phyloP scores from a whole-genome alignment of 2,113 vertebrate genomes.

The Kryptolebias marmoratus region DNA sequence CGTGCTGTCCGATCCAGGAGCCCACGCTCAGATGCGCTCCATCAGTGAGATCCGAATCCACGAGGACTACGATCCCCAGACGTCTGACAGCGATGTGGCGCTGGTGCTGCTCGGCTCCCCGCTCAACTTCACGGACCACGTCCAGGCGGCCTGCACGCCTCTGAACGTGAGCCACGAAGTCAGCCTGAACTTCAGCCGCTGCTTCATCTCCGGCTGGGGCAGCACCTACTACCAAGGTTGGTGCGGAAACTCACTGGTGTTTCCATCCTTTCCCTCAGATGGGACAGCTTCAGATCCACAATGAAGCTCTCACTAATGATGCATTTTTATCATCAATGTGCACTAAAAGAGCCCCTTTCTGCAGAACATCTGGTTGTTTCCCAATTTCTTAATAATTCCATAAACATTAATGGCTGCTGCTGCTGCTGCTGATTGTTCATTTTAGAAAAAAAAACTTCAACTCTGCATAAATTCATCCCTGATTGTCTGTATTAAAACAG shows the following conservation, averaged over 20 bases:
- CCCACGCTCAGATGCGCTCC: slow-evolving; percentile 42
- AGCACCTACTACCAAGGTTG: slow-evolving; percentile 51
- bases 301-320: background rate
- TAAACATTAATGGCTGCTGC: slow-evolving; percentile 6
- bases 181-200: slow-evolving; percentile 55
- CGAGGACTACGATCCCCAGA: background rate
- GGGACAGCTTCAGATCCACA: background rate
- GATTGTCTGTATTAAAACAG: background rate
- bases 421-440: background rate
- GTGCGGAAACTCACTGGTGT: slow-evolving; percentile 2
- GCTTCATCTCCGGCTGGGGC: slow-evolving; percentile 73
- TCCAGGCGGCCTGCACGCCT: slow-evolving; percentile 62
- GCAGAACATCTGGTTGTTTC: background rate
- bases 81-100: slow-evolving; percentile 54
- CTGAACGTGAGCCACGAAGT: slow-evolving; percentile 37
- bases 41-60: slow-evolving; percentile 45
- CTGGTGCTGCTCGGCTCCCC: slow-evolving; percentile 58
- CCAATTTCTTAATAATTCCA: slow-evolving; percentile 13
- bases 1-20: slow-evolving; percentile 17
- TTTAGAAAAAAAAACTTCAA: slow-evolving; percentile 1
- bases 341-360: background rate
- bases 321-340: background rate
- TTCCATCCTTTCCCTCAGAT: background rate
- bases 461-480: background rate
- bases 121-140: slow-evolving; percentile 42